phyloP scores from a whole-genome alignment of 2,888 invertebrate species.

The Sinhomidia bicolor region DNA sequence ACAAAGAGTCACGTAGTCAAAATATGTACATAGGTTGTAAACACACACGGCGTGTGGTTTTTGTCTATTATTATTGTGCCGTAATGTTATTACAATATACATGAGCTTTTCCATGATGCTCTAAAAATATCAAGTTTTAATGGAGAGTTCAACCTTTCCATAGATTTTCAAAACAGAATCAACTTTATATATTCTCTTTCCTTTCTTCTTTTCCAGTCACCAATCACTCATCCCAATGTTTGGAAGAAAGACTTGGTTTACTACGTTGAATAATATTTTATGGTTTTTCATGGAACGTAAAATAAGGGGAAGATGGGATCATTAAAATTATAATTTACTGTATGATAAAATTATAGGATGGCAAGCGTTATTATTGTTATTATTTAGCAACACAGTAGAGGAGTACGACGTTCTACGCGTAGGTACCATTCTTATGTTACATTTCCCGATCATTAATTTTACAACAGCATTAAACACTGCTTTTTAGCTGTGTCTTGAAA shows the following conservation, averaged over 20 bases:
- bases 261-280: constrained; percentile 13
- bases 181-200: too few relatives aligned
- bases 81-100: not conserved
- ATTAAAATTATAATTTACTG: constrained; percentile 13
- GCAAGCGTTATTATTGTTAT: not conserved
- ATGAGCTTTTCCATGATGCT: not conserved
- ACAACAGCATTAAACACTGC: not conserved
- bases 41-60: not conserved
- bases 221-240: not conserved
- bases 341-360: not conserved
- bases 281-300: not conserved
- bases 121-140: not conserved
- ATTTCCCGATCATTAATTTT: not conserved
- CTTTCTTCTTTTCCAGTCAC: not conserved
- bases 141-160: not conserved
- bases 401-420: not conserved
- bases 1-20: not conserved
- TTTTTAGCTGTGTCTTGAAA: not conserved
- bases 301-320: not conserved
- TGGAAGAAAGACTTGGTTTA: constrained; percentile 10
- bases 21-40: not conserved
- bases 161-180: not conserved
- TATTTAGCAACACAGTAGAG: too few relatives aligned
- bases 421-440: not conserved
- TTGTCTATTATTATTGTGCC: not conserved